Base-by-base conservation (phyloP, 2,797 vertebrate genomes). In the Falco naumanni region DNA sequence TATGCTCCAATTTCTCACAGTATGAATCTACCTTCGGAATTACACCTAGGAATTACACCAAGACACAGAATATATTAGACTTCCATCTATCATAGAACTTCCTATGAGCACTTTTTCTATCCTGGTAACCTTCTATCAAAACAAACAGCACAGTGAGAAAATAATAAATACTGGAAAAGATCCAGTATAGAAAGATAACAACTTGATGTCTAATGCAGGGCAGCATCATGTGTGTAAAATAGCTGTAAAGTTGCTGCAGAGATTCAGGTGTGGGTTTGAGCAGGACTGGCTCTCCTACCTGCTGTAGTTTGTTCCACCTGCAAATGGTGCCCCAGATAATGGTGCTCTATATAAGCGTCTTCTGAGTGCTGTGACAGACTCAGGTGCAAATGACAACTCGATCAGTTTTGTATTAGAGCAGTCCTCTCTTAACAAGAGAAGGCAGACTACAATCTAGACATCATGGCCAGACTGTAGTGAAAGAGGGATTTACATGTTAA, bases 1-100 rank as follows among this genome's bases (percentile, higher is more conserved):
- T 54, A 80, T 91, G 88, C 84, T 60, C 50, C 76, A 59, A 81
- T 95, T 87, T 77, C 33, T 78, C 64, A 45, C 50, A 41, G 57
- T n/a, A 50, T 53, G 16, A 6, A 59, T 39, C 54, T 94, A 37
- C 78, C 85, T 93, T 63, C n/a, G 90, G 87, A 87, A 88, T 64
- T 86, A 82, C 78, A 66, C 10, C 20, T 41, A 75, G 5, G 26
- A 91, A 89, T 61, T 92, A 93, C 41, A 91, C 2, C 33, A 87
- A 65, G 8, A 59, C 41, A 45, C 33, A 90, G 68, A 80, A 90
- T 85, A 68, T 14, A 57, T 13, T 66, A 57, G 10, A 43, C 3
- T 89, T 86, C 11, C 26, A n/a, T 28, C 25, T 86, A 41, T 77
- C 63, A 53, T 8, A 92, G 76, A 33, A 70, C 43, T 41, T 63